Evolutionary conservation across 2,888 invertebrate genomes (phyloP), one percentile per base, ranked within the genome.

Genomic region (Caenorhabditis sp.): DNA sequence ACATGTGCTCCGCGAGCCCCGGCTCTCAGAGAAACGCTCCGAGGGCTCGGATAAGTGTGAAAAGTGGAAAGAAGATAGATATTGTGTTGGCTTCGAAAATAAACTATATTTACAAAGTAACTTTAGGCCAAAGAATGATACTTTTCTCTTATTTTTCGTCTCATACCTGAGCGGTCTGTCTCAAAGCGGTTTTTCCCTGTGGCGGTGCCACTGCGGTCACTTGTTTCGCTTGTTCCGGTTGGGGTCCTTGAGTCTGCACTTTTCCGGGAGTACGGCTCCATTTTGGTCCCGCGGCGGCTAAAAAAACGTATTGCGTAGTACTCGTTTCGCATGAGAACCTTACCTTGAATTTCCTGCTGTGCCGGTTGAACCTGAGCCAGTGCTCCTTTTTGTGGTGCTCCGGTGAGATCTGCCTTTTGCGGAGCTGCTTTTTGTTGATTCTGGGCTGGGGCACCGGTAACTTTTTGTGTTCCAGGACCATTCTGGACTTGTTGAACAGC

Each of bases 121-220:
- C 32, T 32, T 32, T 32, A 11, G 32, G 11, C 32, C 7, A 32
- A 9, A 39, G 11, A n/a, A 8, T 3, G 4, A 11, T 39, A 39
- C 15, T 41, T 41, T 7, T n/a, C n/a, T n/a, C 48, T 26, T 20
- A 27, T 13, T 9, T 50, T 43, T n/a, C n/a, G n/a, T n/a, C n/a
- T n/a, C 48, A 0, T 5, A 75, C 75, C 62, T 70, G 70, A 22
- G 74, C 83, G 6, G 83, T 82, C 53, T 83, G 79, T 30, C 72
- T 71, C 24, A 83, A 52, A 7, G 82, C 78, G 5, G 80, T 77
- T 6, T 80, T 71, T 20, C 71, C 63, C n/a, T 46, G 53, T n/a
- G 75, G 55, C 37, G 61, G 68, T 30, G 77, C 70, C n/a, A 61
- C 77, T 2, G 68, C 62, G 20, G 73, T 46, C n/a, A 58, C 61